Conservation (phyloP, 1,140 invertebrate genomes). For the Bombyx mori region DNA sequence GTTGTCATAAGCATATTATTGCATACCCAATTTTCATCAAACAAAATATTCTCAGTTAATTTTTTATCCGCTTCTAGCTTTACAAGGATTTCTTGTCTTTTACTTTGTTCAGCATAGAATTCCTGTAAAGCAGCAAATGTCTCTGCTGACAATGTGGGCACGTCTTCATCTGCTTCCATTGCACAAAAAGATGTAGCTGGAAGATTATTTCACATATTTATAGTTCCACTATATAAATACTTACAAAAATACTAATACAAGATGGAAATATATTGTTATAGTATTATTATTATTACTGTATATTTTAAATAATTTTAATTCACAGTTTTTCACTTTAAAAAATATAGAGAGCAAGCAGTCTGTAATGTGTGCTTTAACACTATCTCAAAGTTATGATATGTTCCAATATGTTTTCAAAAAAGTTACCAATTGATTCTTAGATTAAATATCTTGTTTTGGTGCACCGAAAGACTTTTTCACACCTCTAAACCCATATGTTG, state of each 20-base stretch:
- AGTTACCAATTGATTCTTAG: no score
- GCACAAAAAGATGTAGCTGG: background rate
- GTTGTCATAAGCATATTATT: background rate
- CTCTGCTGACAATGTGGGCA: conserved; percentile 77
- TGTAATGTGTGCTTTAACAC: no score
- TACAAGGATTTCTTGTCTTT: conserved; percentile 71
- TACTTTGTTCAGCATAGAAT: conserved; percentile 83
- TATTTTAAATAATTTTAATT: no score
- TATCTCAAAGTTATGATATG: no score
- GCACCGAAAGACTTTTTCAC: no score
- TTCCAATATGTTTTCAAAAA: no score
- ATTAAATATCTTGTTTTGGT: no score
- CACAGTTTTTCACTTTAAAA: no score
- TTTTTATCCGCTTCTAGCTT: conserved; percentile 56
- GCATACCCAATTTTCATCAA: conserved; percentile 90
- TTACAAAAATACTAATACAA: background rate
- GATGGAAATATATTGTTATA: no score
- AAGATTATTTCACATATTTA: background rate
- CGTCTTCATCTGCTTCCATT: conserved; percentile 75
- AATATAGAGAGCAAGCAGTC: no score
- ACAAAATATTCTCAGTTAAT: conserved; percentile 70
- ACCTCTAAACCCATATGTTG: no score
- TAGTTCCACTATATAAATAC: background rate
- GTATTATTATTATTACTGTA: no score
- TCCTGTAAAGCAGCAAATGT: conserved; percentile 85